Conservation (phyloP, 2,113 vertebrate genomes). For the Coptodon bakossiorum region DNA sequence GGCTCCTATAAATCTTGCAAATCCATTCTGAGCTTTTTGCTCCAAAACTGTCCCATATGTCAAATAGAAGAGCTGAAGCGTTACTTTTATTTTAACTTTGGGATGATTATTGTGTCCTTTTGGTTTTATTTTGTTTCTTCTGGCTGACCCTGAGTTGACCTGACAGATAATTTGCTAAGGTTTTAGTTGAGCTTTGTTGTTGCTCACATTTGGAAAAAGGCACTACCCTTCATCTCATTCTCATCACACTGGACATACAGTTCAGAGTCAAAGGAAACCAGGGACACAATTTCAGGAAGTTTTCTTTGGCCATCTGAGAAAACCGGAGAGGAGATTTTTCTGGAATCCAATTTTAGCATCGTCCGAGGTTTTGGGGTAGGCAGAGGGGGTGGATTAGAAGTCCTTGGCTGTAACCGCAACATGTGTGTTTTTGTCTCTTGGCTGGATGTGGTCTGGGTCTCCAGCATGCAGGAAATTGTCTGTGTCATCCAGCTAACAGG, state of each 20-base stretch:
- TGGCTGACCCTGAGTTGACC: not conserved
- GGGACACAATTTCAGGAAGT: conserved; percentile 77
- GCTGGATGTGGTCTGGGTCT: conserved; percentile 30
- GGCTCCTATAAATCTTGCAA: not conserved
- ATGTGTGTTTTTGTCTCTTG: conserved; percentile 28
- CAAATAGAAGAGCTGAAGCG: not conserved
- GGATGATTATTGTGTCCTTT: not conserved
- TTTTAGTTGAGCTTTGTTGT: not conserved
- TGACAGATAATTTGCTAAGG: not conserved
- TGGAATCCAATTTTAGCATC: conserved; percentile 60
- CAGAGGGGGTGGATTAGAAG: conserved; percentile 3
- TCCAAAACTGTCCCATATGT: not conserved
- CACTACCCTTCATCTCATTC: conserved; percentile 30
- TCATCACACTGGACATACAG: conserved; percentile 31
- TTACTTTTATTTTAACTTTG: conserved; percentile 19
- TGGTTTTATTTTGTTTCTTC: not conserved
- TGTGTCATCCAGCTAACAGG: conserved; percentile 7
- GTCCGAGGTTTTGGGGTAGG: conserved; percentile 10
- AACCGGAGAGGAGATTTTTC: conserved; percentile 25
- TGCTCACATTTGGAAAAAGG: conserved; percentile 12
- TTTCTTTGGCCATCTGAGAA: conserved; percentile 61
- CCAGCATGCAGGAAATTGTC: conserved; percentile 5
- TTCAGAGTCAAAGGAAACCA: conserved; percentile 46
- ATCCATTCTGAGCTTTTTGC: not conserved
- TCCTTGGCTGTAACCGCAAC: conserved; percentile 18